Conservation (phyloP, 1,140 invertebrate genomes). For the Diprion similis region DNA sequence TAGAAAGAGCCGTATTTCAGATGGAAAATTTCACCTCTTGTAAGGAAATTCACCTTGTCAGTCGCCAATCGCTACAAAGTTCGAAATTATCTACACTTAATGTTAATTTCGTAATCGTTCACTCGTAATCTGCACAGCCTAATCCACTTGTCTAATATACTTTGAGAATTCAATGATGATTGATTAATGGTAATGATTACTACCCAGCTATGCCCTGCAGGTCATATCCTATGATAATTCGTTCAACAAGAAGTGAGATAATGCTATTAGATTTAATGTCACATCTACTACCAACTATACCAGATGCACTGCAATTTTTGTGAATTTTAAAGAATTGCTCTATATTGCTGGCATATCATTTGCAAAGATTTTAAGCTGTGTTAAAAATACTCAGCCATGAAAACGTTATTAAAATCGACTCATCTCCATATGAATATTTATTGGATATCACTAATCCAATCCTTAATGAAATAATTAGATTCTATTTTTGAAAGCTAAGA, state of each 20-base stretch:
- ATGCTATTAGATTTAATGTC: not conserved
- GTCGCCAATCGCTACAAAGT: slow-evolving; percentile 34
- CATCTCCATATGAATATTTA: too few relatives aligned
- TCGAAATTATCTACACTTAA: slow-evolving; percentile 31
- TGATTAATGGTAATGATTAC: not conserved
- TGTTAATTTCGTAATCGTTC: slow-evolving; percentile 23
- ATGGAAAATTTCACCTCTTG: too few relatives aligned
- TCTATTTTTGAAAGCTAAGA: too few relatives aligned
- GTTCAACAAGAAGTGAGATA: slow-evolving; percentile 3
- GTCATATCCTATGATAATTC: not conserved
- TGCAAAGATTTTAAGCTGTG: too few relatives aligned
- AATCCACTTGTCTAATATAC: slow-evolving; percentile 2
- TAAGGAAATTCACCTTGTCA: slow-evolving; percentile 20
- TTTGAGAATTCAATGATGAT: not conserved
- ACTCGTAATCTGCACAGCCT: slow-evolving; percentile 35
- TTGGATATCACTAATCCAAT: too few relatives aligned
- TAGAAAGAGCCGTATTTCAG: too few relatives aligned
- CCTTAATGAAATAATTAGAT: too few relatives aligned
- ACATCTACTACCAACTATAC: not conserved
- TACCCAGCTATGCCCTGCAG: not conserved
- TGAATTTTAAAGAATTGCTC: too few relatives aligned
- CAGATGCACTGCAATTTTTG: too few relatives aligned
- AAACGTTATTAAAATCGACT: too few relatives aligned
- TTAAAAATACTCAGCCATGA: too few relatives aligned
- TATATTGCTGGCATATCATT: too few relatives aligned